Percentiles rank a stretch among this genome's conserved stretches.
These are phyloP conservation scores for Idaea biselata DNA, from an alignment of 2,888 invertebrate genomes.

Conservation along the genomic window DNA sequence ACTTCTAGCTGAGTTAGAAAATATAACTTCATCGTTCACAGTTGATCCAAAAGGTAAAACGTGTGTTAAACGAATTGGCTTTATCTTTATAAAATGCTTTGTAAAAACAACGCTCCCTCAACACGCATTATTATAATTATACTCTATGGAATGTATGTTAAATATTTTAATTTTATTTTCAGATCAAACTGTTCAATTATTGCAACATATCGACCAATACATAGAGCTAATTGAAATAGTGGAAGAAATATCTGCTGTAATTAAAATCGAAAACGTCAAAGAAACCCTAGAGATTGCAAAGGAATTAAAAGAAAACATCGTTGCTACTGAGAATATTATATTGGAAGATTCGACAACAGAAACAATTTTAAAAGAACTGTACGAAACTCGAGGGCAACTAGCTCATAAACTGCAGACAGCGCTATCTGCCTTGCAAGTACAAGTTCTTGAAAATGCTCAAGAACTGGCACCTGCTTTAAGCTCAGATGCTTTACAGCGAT, in stretches of 20 bases:
- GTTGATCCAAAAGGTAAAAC: conserved; percentile 37
- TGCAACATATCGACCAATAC: conserved; percentile 58
- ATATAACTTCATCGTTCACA: conserved; percentile 21
- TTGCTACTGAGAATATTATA: conserved; percentile 23
- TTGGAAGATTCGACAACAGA: conserved; percentile 20
- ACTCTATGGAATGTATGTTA: neutral
- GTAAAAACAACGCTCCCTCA: conserved; percentile 25
- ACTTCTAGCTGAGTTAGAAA: conserved; percentile 40
- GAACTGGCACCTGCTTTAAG: conserved; percentile 41
- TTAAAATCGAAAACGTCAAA: conserved; percentile 50
- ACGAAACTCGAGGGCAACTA: conserved; percentile 37
- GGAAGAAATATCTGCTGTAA: conserved; percentile 55
- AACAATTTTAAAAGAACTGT: conserved; percentile 19
- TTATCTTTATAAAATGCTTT: conserved; percentile 30
- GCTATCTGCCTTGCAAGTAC: conserved; percentile 46
- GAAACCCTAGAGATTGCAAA: conserved; percentile 51
- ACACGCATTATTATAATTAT: too few species aligned
- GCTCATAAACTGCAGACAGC: conserved; percentile 51
- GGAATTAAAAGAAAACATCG: conserved; percentile 49
- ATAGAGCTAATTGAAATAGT: conserved; percentile 60
- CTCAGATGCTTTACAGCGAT: conserved; percentile 41
- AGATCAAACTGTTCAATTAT: conserved; percentile 45
- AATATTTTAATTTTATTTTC: conserved; percentile 24
- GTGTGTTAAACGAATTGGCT: conserved; percentile 25
- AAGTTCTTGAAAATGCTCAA: conserved; percentile 45